Evolutionary conservation across 2,888 invertebrate genomes (phyloP).

Genomic region (Chloroclysta siterata): DNA sequence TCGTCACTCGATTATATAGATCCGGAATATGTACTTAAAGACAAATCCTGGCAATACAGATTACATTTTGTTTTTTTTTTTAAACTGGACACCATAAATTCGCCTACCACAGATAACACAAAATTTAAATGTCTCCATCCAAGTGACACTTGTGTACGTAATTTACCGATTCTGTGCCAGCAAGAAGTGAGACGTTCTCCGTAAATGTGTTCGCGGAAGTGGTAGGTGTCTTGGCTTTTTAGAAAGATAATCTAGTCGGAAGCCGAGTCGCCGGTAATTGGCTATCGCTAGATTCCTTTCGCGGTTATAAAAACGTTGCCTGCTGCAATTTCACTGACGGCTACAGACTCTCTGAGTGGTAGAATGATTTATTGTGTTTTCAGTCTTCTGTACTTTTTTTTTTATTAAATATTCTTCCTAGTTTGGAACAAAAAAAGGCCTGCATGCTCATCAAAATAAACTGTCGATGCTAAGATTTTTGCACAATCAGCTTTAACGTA

Average conservation of each 20-base stretch:
- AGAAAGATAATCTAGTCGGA: constrained; percentile 42
- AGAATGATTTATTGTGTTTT: constrained; percentile 14
- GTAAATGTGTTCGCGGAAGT: constrained; percentile 50
- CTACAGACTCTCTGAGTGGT: not conserved
- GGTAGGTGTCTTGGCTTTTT: constrained; percentile 41
- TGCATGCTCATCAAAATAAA: too few species aligned
- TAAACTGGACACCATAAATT: not conserved
- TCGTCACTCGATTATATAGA: too few species aligned
- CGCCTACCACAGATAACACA: not conserved
- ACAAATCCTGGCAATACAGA: too few species aligned
- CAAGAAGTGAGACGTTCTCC: constrained; percentile 48
- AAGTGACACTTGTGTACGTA: not conserved
- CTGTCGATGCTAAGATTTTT: too few species aligned
- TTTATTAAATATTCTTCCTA: not conserved
- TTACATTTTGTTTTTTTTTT: not conserved
- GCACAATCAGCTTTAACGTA: too few species aligned
- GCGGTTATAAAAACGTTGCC: constrained; percentile 18
- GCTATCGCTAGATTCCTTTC: constrained; percentile 31
- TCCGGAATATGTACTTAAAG: too few species aligned
- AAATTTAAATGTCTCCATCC: not conserved
- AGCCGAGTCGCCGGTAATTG: constrained; percentile 45
- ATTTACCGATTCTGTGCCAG: not conserved
- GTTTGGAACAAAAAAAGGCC: not conserved
- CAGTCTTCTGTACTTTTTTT: too few species aligned
- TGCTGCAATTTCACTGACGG: constrained; percentile 16